Percentiles rank a stretch among this genome's conserved stretches.
Evolutionary conservation across 2,113 vertebrate species (phyloP).

Genomic region (Potamarius usumacintae): DNA sequence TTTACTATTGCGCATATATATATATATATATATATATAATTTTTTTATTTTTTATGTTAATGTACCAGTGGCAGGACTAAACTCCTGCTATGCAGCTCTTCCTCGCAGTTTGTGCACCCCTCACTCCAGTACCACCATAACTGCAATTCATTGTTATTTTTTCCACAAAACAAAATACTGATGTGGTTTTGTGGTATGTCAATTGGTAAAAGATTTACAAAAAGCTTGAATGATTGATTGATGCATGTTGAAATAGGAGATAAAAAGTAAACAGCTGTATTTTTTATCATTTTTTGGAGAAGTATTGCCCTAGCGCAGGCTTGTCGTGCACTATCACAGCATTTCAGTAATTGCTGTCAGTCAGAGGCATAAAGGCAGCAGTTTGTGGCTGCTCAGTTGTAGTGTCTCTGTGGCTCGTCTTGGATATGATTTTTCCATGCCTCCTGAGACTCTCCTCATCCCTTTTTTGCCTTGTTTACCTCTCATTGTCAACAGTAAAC

Average conservation of each 20-base stretch:
- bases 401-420: constrained; percentile 60
- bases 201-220: constrained; percentile 43
- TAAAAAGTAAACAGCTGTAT: constrained; percentile 64
- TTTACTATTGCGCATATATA: background rate
- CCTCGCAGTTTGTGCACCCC: constrained; percentile 3
- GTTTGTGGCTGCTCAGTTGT: constrained; percentile 53
- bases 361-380: constrained; percentile 60
- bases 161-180: constrained; percentile 17
- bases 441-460: constrained; percentile 73
- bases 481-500: constrained; percentile 72
- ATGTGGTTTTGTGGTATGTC: constrained; percentile 48
- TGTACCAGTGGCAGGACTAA: background rate
- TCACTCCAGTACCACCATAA: background rate
- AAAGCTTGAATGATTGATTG: constrained; percentile 48
- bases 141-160: background rate
- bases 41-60: background rate
- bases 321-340: constrained; percentile 50
- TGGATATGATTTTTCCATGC: constrained; percentile 64
- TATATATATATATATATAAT: too few relatives aligned
- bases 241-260: constrained; percentile 45
- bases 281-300: constrained; percentile 50
- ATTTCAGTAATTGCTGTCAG: constrained; percentile 79
- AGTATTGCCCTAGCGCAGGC: constrained; percentile 45
- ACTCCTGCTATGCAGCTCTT: constrained; percentile 7
- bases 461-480: constrained; percentile 71